Evolutionary conservation across 1,140 invertebrate genomes (phyloP), one percentile per base, ranked within the genome.

Genomic region (Trichomalopsis sarcophagae): DNA sequence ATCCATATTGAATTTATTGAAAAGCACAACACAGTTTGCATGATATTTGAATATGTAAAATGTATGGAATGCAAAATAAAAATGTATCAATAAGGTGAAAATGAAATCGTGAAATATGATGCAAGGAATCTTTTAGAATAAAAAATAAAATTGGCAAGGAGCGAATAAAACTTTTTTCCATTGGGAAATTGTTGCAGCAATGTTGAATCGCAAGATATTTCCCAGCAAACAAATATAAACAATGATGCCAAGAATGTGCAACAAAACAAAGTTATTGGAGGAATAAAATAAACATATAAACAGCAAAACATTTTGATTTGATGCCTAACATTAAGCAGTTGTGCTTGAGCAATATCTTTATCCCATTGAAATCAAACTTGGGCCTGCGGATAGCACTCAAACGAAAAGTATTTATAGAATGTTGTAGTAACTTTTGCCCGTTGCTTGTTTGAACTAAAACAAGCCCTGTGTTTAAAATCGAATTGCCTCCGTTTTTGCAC

Each of bases 391-490:
- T 44, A 84, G 78, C 75, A 84, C 27, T 33, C 69, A 27, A 78
- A 84, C 30, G 13, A 76, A 30, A 44, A 71, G 17, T 84, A 84
- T 84, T 84, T 78, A 84, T 84, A 84, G 82, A 77, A 47, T 50
- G 14, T 69, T 78, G 75, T 69, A 62, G 36, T 73, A 81, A 71
- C n/a, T 17, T 50, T 76, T 44, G 62, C 78, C 30, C 69, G 36
- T 1, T 73, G 68, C 23, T 50, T 23, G 44, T 73, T 73, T 7
- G 13, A 69, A 69, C 14, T 30, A 80, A 69, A 47, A 69, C 73
- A 50, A 73, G 30, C n/a, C 5, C 30, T 69, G 40, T 23, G 23
- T 73, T 44, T 9, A 50, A 73, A 30, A 73, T 33, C 21, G 21
- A 44, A 81, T 81, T 81, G 33, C 21, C 73, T 40, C 5, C 1